A percentile compares a stretch with the other conserved stretches of the same genome.
Evolutionary conservation across 2,113 vertebrate species (phyloP).

Genomic region (Thryonomys swinderianus): DNA sequence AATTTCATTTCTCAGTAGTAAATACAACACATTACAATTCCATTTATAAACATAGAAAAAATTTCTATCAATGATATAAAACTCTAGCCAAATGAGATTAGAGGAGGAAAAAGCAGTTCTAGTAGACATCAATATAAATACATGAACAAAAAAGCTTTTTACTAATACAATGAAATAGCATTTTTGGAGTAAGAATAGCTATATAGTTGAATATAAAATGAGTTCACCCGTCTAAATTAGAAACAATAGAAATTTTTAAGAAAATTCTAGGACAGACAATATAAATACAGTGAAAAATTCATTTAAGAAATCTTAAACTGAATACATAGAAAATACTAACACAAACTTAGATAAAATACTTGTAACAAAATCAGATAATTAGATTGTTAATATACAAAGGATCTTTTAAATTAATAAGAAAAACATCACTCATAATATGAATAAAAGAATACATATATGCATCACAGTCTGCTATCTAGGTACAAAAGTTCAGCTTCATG

Average conservation of each 20-base stretch:
- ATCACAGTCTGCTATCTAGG: background rate
- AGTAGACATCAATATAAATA: background rate
- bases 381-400: background rate
- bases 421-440: background rate
- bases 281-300: background rate
- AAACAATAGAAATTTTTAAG: background rate
- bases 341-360: slow-evolving; percentile 45
- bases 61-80: background rate
- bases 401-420: background rate
- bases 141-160: slow-evolving; percentile 25
- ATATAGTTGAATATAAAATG: background rate
- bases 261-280: background rate
- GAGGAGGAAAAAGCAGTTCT: background rate
- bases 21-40: slow-evolving; percentile 1
- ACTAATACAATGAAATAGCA: background rate
- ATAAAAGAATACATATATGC: background rate
- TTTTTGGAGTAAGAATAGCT: background rate
- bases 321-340: slow-evolving; percentile 39
- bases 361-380: slow-evolving; percentile 7
- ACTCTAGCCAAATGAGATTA: background rate
- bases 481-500: background rate
- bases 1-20: slow-evolving; percentile 53
- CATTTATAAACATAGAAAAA: background rate
- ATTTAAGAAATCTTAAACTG: background rate
- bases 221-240: background rate